These are phyloP conservation scores for Argyresthia goedartella DNA, from an alignment of 2,888 invertebrate species.

Conservation along the genomic window DNA sequence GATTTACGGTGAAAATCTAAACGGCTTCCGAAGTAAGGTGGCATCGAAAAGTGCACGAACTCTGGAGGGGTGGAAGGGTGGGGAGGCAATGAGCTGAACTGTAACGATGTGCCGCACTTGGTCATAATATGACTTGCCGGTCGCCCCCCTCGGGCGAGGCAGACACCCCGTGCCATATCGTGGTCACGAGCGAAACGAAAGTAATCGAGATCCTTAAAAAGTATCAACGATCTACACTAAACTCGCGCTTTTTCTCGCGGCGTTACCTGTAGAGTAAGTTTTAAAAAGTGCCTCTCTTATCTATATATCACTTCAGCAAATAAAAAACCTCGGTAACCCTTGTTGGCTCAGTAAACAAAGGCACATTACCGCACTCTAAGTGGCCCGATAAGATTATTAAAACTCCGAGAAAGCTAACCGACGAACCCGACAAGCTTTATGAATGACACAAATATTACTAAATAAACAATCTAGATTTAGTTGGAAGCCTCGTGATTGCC, in stretches of 20 bases:
- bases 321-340: constrained; percentile 27
- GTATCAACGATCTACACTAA: neutral
- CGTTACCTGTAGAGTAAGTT: neutral
- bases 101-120: constrained; percentile 21
- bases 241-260: neutral
- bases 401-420: constrained; percentile 1
- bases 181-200: constrained; percentile 20
- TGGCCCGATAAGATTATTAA: constrained; percentile 10
- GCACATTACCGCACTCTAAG: constrained; percentile 17
- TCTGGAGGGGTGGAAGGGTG: neutral
- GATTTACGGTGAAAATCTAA: constrained; percentile 16
- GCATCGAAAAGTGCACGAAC: neutral
- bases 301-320: constrained; percentile 25
- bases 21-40: constrained; percentile 11
- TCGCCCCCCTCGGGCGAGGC: constrained; percentile 11
- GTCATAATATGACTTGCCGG: constrained; percentile 18
- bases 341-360: constrained; percentile 29
- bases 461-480: neutral
- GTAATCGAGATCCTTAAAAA: constrained; percentile 9
- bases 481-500: neutral
- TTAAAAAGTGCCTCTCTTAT: constrained; percentile 4
- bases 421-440: neutral
- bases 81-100: neutral
- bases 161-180: constrained; percentile 18
- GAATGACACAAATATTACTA: neutral